Evolutionary conservation across 2,888 invertebrate species (phyloP).

Genomic region (Notodonta dromedarius): DNA sequence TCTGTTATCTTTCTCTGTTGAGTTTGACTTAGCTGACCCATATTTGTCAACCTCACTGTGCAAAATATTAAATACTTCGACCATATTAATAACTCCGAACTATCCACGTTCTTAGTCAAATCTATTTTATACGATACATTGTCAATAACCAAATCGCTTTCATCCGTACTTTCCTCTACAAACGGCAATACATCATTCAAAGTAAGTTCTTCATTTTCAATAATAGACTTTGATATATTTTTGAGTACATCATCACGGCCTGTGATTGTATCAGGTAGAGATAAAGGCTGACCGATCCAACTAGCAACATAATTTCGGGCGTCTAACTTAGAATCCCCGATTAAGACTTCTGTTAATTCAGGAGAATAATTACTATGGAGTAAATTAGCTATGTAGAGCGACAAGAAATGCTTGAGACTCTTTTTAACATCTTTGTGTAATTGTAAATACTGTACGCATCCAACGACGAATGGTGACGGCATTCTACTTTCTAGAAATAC

Average conservation of each 20-base stretch:
- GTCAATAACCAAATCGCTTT: constrained; percentile 50
- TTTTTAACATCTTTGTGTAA: constrained; percentile 64
- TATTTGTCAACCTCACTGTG: constrained; percentile 60
- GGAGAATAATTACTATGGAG: constrained; percentile 85
- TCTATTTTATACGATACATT: constrained; percentile 55
- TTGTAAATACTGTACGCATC: constrained; percentile 69
- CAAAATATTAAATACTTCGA: constrained; percentile 73
- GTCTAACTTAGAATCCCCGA: constrained; percentile 75
- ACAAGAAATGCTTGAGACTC: constrained; percentile 66
- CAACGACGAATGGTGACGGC: constrained; percentile 73
- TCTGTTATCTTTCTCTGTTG: constrained; percentile 56
- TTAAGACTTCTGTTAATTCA: constrained; percentile 74
- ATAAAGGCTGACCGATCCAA: constrained; percentile 71
- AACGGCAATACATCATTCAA: constrained; percentile 62
- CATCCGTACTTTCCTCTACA: constrained; percentile 50
- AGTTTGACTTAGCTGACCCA: constrained; percentile 53
- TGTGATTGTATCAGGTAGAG: constrained; percentile 57
- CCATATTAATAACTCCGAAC: constrained; percentile 70
- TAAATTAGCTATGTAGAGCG: constrained; percentile 79
- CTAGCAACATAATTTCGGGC: constrained; percentile 77
- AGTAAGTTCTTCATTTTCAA: constrained; percentile 57
- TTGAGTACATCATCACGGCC: constrained; percentile 58
- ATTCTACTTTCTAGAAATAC: constrained; percentile 70
- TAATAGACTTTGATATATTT: constrained; percentile 71
- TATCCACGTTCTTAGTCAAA: constrained; percentile 48